Conservation (phyloP, 2,888 invertebrate species). For the Nudaria mundana region DNA sequence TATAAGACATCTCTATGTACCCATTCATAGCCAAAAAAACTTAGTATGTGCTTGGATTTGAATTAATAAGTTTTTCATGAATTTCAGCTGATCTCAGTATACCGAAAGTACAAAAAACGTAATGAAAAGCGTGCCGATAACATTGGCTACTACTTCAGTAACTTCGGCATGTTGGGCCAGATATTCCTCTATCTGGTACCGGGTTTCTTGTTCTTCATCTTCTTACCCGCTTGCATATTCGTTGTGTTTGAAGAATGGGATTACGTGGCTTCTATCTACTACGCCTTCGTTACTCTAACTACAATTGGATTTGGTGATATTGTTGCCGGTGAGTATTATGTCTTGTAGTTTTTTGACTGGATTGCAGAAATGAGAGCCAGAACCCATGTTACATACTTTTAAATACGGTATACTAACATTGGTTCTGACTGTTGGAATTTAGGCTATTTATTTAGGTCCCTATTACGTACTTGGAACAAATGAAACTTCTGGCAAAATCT, state of each 20-base stretch:
- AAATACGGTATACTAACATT: too few species aligned
- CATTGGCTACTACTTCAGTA: slow-evolving; percentile 84
- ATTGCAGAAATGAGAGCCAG: too few species aligned
- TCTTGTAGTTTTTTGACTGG: too few species aligned
- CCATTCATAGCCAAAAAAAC: too few species aligned
- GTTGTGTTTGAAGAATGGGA: slow-evolving; percentile 93
- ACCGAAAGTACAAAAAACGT: slow-evolving; percentile 89
- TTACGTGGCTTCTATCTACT: slow-evolving; percentile 92
- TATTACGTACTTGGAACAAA: too few species aligned
- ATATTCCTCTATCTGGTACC: slow-evolving; percentile 93
- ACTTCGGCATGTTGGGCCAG: slow-evolving; percentile 88
- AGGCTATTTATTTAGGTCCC: too few species aligned
- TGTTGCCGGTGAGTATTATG: slow-evolving; percentile 86
- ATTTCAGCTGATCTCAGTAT: slow-evolving; percentile 87
- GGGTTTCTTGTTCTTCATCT: slow-evolving; percentile 92
- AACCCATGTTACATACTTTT: too few species aligned
- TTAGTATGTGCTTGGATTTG: too few species aligned
- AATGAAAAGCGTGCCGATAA: slow-evolving; percentile 81
- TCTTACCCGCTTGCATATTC: slow-evolving; percentile 92
- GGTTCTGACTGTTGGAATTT: too few species aligned
- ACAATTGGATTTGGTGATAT: slow-evolving; percentile 97
- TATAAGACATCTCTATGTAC: too few species aligned
- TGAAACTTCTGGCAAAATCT: too few species aligned
- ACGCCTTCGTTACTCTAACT: slow-evolving; percentile 92
- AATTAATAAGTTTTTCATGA: too few species aligned